A percentile compares a stretch with the other conserved stretches of the same genome.
These are phyloP conservation scores for Rhabdophis nuchalis DNA, from an alignment of 2,797 vertebrate genomes.

Conservation along the genomic window DNA sequence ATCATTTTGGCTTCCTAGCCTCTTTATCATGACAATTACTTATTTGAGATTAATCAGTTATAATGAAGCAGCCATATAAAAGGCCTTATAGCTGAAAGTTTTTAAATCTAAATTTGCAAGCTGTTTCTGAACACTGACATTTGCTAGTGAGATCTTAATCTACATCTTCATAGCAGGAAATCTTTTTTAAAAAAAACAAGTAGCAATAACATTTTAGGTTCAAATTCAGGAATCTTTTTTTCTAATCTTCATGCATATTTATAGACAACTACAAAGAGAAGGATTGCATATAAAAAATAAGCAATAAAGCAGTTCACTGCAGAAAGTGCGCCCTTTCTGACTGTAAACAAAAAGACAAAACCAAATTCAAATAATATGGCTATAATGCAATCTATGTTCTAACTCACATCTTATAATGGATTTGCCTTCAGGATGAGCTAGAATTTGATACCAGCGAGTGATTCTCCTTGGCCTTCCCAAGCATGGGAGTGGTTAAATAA, in stretches of 20 bases:
- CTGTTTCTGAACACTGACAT: not conserved
- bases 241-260: not conserved
- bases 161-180: not conserved
- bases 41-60: not conserved
- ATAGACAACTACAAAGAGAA: not conserved
- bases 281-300: fast-evolving
- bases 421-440: not conserved
- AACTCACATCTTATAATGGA: not conserved
- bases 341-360: not conserved
- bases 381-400: not conserved
- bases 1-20: not conserved
- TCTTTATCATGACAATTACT: not conserved
- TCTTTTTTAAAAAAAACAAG: not conserved
- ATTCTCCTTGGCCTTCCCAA: not conserved
- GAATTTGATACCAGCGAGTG: not conserved
- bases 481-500: not conserved
- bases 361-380: not conserved
- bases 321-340: not conserved
- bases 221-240: not conserved
- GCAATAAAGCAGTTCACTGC: not conserved
- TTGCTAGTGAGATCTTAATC: not conserved
- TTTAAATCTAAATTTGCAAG: not conserved
- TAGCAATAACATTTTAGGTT: not conserved
- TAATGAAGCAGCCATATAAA: not conserved
- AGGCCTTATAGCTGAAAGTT: not conserved